Base-by-base conservation (phyloP, 2,888 invertebrate genomes). In the Amaurobius ferox region DNA sequence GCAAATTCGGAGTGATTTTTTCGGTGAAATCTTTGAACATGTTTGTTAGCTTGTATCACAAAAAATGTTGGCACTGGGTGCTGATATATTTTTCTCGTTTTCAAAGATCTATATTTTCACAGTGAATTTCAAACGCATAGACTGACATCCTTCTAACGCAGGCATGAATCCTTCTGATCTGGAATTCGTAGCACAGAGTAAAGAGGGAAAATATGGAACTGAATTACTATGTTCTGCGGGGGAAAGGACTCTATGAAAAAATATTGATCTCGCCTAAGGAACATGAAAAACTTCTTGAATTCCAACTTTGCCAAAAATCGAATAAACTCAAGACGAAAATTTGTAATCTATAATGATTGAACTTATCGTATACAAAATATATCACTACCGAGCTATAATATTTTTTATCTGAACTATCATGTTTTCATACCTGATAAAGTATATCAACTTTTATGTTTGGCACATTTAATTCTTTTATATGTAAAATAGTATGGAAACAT, bases 211-310 rank as follows among this genome's bases (percentile, higher is more conserved):
- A 73, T 66, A 48, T 48, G 61, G 73, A 39, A 39, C 55, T 26
- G 39, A 67, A 73, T 73, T 67, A 55, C 35, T 80, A 67, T 29
- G 55, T 72, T 70, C 48, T 19, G 67, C 28, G 35, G 55, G 19
- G 67, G 19, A 74, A 66, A 66, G 66, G 13, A 16, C 23, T 26
- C 67, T 73, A 55, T 35, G 77, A 55, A 62, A 64, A 79, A 79
- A 70, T 79, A 79, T 79, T 70, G 68, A 79, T 79, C 29, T 32
- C 55, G 23, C 44, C 44, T 13, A 44, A 7, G 44, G 16, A 44
- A 44, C 44, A 44, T 44, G 44, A 44, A 44, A 44, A 44, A 16
- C 16, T 13, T 5, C 44, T 44, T 16, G 2, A 16, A 16, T 13
- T 16, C 44, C 16, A 44, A 35, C 6, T 35, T 35, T 35, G 5